Base-by-base conservation (phyloP, 2,797 vertebrate genomes). In the Poecilia velifera region DNA sequence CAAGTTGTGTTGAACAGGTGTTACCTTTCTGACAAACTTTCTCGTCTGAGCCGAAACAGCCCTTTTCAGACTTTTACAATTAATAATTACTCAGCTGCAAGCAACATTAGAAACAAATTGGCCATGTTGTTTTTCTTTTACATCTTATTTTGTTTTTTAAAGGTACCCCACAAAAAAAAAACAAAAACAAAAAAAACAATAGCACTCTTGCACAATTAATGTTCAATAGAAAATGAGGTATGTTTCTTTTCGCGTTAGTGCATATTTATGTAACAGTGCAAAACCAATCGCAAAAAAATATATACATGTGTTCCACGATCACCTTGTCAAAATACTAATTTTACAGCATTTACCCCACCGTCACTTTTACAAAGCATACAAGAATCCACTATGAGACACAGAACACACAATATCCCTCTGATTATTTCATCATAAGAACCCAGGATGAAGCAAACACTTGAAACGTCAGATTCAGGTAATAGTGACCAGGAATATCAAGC, bases 211-310 rank as follows among this genome's bases (percentile, higher is more conserved):
- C 87, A 89, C 90, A 83, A 90, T 88, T 88, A 90, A 86, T 91
- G 88, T 90, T 93, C 84, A 84, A 87, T 96, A 96, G 91, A 96
- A 96, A 96, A 96, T 95, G 95, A 96, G 95, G 95, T 96, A 96
- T 95, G 93, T 95, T 92, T 93, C 91, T 93, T 84, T 92, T 91
- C 80, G n/a, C 85, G 85, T 94, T 92, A 92, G 94, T 96, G 95
- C 94, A 95, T 95, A 95, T 94, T 86, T 89, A 90, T 92, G 88
- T 94, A 94, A 94, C 94, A 94, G 94, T 94, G 94, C 95, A 96
- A 94, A 95, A 95, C 92, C 91, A 94, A 93, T 91, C 90, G 93
- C 89, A 82, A 93, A 79, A 71, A 57, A 76, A 62, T 75, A 62
- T 75, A 59, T 45, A 62, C 85, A 93, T 79, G 89, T 86, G 77